phyloP scores from a whole-genome alignment of 2,113 vertebrate species.

The Nettapus auritus region DNA sequence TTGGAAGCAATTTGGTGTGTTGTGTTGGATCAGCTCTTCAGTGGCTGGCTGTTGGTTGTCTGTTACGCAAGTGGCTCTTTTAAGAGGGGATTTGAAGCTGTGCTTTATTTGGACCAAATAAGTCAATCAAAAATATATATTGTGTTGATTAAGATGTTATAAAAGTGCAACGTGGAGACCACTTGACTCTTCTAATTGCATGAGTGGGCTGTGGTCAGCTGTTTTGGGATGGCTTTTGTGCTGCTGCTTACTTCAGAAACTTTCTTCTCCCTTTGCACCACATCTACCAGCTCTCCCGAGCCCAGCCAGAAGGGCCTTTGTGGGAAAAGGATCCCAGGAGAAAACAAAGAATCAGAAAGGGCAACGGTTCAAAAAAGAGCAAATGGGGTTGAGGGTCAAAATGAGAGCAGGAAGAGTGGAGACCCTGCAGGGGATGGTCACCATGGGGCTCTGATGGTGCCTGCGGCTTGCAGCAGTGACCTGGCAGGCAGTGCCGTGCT shows the following conservation, averaged over 20 bases:
- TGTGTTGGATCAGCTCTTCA: neutral
- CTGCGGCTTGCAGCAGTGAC: neutral
- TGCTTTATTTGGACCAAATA: neutral
- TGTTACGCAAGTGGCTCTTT: accelerated
- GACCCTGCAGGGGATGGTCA: neutral
- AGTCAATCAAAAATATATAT: neutral
- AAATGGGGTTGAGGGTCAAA: neutral
- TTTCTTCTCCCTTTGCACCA: neutral
- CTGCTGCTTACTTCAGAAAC: neutral
- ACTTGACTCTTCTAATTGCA: neutral
- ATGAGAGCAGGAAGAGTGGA: neutral
- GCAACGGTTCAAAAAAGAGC: neutral
- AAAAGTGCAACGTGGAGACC: accelerated
- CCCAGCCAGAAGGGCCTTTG: neutral
- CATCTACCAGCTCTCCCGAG: neutral
- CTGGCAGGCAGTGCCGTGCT: accelerated
- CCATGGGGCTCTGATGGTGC: neutral
- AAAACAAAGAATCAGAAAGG: neutral
- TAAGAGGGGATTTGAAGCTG: neutral
- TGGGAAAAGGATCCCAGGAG: neutral
- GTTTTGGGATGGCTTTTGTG: neutral
- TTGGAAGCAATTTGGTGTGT: accelerated
- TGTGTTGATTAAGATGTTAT: neutral
- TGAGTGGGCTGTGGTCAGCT: neutral
- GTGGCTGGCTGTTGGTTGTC: neutral